phyloP scores from a whole-genome alignment of 2,888 invertebrate genomes.

The Hoplodrina ambigua region DNA sequence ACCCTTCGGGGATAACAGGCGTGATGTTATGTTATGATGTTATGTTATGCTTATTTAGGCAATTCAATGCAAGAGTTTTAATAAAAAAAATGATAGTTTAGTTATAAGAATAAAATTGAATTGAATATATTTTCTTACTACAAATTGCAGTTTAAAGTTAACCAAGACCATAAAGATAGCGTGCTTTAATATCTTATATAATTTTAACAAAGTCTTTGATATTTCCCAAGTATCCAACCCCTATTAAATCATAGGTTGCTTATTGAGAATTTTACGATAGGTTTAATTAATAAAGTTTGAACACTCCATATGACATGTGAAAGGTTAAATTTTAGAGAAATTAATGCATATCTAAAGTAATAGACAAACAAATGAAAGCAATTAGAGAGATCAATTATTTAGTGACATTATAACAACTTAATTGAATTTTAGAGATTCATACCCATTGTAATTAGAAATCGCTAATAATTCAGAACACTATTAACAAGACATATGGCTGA shows the following conservation, averaged over 20 bases:
- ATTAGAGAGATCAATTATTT: constrained; percentile 5
- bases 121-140: too few species aligned
- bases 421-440: constrained; percentile 15
- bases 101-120: too few species aligned
- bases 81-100: too few species aligned
- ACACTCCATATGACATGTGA: background rate
- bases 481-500: constrained; percentile 7
- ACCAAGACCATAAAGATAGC: too few species aligned
- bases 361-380: constrained; percentile 2
- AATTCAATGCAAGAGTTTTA: too few species aligned
- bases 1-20: too few species aligned
- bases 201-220: too few species aligned
- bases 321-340: constrained; percentile 5
- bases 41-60: too few species aligned
- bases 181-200: too few species aligned
- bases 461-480: constrained; percentile 1
- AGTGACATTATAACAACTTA: background rate
- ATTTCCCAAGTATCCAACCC: background rate
- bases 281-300: constrained; percentile 12
- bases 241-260: background rate
- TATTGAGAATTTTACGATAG: constrained; percentile 1
- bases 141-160: too few species aligned
- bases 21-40: too few species aligned
- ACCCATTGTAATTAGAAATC: background rate
- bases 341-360: constrained; percentile 8